Evolutionary conservation across 37 sponge, comb jelly and placozoan genomes (phyloP).

Genomic region (Petrosia ficiformis): DNA sequence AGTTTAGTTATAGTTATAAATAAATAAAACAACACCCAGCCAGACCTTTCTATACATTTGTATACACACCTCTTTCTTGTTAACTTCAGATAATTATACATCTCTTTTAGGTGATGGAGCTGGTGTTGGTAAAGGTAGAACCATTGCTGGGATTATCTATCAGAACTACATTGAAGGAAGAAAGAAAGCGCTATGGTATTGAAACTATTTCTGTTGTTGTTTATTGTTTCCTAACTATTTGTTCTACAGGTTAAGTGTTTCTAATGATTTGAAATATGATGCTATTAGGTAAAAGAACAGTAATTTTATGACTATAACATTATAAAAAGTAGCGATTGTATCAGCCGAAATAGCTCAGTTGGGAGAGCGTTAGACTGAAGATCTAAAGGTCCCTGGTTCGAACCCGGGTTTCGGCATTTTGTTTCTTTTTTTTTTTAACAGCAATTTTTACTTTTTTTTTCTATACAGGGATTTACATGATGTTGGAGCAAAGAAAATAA

Average conservation of each 20-base stretch:
- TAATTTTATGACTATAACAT: too few species aligned
- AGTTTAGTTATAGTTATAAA: too few species aligned
- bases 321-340: constrained; percentile 13
- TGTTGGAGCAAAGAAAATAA: constrained; percentile 82
- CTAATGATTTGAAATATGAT: constrained; percentile 90
- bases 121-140: constrained; percentile 94
- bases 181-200: constrained; percentile 87
- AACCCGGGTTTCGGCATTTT: constrained; percentile 95
- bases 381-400: constrained; percentile 95
- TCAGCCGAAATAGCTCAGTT: constrained; percentile 93
- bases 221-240: neutral
- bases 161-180: constrained; percentile 95
- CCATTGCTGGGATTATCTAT: constrained; percentile 86
- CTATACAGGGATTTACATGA: constrained; percentile 75
- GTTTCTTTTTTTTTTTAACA: constrained; percentile 9
- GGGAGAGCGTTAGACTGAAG: constrained; percentile 98
- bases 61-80: too few species aligned
- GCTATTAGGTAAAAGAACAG: constrained; percentile 62
- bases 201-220: neutral
- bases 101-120: constrained; percentile 92
- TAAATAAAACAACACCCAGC: too few species aligned
- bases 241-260: constrained; percentile 78
- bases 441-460: constrained; percentile 54
- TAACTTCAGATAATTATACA: too few species aligned
- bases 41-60: too few species aligned